Evolutionary conservation across 2,888 invertebrate genomes (phyloP), one percentile per base, ranked within the genome.

Genomic region (Melanchra persicariae): DNA sequence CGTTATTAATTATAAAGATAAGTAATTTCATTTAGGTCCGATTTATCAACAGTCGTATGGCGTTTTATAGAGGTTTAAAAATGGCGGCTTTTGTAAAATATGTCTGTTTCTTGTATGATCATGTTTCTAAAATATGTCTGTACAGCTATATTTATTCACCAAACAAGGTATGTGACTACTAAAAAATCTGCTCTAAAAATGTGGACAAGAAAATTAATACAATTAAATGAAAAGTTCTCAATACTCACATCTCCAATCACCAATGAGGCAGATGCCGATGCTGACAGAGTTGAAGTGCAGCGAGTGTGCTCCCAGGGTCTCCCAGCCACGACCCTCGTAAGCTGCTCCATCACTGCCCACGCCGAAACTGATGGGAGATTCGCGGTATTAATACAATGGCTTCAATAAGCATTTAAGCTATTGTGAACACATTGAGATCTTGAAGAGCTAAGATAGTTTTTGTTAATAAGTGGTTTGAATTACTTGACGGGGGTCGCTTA

Each of bases 271-370:
- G 74, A 97, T 97, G 24, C 97, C 97, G 52, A 97, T 96, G 89
- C 97, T 97, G 87, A 96, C 96, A 68, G 94, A 91, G 91, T 97
- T 98, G 93, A 97, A 98, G 82, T 94, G 93, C 49, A 96, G 96
- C 0, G 98, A 97, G 88, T 98, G 98, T 0, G 98, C 97, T 0
- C 98, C 98, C 2, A 97, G 93, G 0, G 91, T 92, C 75, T 96
- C 96, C 97, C 98, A 98, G 5, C 97, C 97, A 22, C 98, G 95
- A 2, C 97, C 98, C 74, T 96, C 96, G 89, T 98, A 98, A 8
- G 96, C 97, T 45, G 94, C 92, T 1, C 97, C 97, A 85, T 98
- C 97, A 60, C 97, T 97, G 9, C 98, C 98, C 26, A 98, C 96
- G 0, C 96, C 97, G 86, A 97, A 98, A 88, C 97, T 97, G 88